phyloP scores from a whole-genome alignment of 2,113 vertebrate species.

The Lanius collurio region DNA sequence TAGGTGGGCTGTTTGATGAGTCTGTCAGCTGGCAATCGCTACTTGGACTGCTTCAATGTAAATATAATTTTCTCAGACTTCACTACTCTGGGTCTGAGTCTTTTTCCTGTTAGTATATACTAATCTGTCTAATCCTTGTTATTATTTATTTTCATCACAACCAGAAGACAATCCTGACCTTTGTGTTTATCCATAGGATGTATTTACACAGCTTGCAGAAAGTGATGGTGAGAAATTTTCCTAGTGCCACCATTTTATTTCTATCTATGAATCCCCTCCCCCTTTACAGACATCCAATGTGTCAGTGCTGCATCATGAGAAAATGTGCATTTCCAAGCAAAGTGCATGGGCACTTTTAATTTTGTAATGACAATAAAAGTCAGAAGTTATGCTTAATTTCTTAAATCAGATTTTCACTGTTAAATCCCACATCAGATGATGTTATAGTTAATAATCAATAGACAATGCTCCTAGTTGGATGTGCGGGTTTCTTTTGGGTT shows the following conservation, averaged over 20 bases:
- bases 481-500: background rate
- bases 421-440: background rate
- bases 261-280: background rate
- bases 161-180: background rate
- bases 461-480: background rate
- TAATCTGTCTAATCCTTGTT: background rate
- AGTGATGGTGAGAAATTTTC: background rate
- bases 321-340: background rate
- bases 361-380: background rate
- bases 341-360: background rate
- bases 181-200: background rate
- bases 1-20: constrained; percentile 57
- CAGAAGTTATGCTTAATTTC: background rate
- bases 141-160: background rate
- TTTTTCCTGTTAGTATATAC: background rate
- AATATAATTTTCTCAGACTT: constrained; percentile 28
- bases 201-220: background rate
- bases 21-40: constrained; percentile 31
- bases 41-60: constrained; percentile 36
- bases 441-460: background rate
- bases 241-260: background rate
- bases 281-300: background rate
- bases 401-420: background rate
- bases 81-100: background rate
- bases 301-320: background rate